Evolutionary conservation across 2,113 vertebrate genomes (phyloP), one percentile per base, ranked within the genome.

Genomic region (Corythaeola cristata): DNA sequence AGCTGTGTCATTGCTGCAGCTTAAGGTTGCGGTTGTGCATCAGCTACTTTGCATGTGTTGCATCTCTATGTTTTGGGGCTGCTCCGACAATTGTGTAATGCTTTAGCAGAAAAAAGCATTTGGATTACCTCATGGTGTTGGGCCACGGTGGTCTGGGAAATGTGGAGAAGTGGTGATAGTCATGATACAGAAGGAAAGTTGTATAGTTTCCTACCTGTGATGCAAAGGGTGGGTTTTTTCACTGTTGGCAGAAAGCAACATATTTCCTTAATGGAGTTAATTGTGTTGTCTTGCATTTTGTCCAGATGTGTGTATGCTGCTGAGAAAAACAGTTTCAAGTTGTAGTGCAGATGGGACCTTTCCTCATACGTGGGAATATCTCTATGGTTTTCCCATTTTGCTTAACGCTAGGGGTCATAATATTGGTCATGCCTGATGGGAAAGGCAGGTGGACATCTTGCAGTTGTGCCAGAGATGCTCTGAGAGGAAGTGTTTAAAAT

Each of bases 401-500:
- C 50, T 60, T 67, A 32, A 41, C 1, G 3, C 35, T 30, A 27
- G 87, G 37, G 81, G 35, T 93, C 73, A 27, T 27, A 35, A 39
- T 47, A 17, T 3, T 58, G 74, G 49, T 11, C 24, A 2, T 41
- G 49, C n/a, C 55, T 97, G 88, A 95, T 94, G 90, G 67, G 68
- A 83, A 96, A 63, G 23, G 82, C 95, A 96, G 90, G 85, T 96
- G 93, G 93, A 79, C 79, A 53, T 87, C 49, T 68, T 90, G 37
- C 35, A 58, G 39, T 41, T 0, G 0, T 88, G 91, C 91, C 81
- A 72, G 75, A 66, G 93, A 88, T 88, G 82, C 82, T 87, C 58
- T 13, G 37, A 81, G 80, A 90, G 95, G 92, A 97, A 95, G 60
- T 16, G 69, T 95, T 94, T 89, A 87, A 97, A 92, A 93, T 96